phyloP scores from a whole-genome alignment of 2,797 vertebrate species.

The Tauraco hartlaubi region DNA sequence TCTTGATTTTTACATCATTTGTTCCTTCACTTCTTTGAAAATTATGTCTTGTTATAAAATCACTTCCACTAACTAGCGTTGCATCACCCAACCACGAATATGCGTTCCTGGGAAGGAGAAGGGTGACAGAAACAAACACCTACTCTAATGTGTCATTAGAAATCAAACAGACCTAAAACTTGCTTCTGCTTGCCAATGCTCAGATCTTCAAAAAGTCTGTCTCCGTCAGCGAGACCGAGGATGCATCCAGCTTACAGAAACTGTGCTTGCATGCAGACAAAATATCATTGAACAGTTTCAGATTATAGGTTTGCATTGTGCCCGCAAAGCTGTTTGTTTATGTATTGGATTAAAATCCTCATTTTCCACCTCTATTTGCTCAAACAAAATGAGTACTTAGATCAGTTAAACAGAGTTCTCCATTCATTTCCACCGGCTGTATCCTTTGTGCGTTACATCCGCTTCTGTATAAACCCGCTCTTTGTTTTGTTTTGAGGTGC shows the following conservation, averaged over 20 bases:
- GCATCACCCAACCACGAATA: neutral
- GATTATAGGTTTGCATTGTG: neutral
- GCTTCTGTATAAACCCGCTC: neutral
- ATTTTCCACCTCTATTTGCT: slow-evolving; percentile 11
- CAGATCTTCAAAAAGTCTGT: slow-evolving; percentile 40
- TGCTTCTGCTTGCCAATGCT: slow-evolving; percentile 57
- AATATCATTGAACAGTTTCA: neutral
- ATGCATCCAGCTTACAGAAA: slow-evolving; percentile 4
- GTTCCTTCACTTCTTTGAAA: slow-evolving; percentile 7
- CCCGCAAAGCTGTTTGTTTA: slow-evolving; percentile 14
- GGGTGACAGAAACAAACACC: slow-evolving; percentile 69
- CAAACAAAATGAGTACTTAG: slow-evolving; percentile 1
- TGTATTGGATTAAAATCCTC: slow-evolving; percentile 15
- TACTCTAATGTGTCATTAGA: slow-evolving; percentile 70
- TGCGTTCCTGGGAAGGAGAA: slow-evolving; percentile 36
- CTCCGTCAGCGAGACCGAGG: neutral
- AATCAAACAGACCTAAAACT: slow-evolving; percentile 69
- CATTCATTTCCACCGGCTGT: slow-evolving; percentile 24
- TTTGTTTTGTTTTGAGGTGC: slow-evolving; percentile 54
- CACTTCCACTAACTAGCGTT: slow-evolving; percentile 15
- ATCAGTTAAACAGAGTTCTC: slow-evolving; percentile 4
- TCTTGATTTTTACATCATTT: neutral
- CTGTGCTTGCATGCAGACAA: neutral
- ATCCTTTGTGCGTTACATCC: neutral
- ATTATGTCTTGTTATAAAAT: slow-evolving; percentile 38